Evolutionary conservation across 64 coral and sea anemone genomes (phyloP).

Genomic region (Actinia tenebrosa): DNA sequence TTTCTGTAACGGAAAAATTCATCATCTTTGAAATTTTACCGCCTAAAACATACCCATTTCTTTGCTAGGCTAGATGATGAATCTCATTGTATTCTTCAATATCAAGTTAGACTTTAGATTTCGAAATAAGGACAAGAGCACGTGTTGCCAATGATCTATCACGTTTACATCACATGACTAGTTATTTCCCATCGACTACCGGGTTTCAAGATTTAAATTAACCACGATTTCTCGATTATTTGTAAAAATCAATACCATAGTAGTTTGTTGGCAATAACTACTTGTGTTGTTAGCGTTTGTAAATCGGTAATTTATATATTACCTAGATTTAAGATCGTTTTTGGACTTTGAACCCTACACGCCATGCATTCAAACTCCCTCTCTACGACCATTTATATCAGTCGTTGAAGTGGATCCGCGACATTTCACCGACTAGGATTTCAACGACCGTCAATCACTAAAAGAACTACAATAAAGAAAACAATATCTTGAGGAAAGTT

Average conservation of each 20-base stretch:
- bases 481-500: no score
- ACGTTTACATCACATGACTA: slow-evolving; percentile 2
- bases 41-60: not conserved
- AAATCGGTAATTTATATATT: no score
- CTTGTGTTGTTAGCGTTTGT: not conserved
- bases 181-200: not conserved
- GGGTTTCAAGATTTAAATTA: not conserved
- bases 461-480: no score
- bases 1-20: not conserved
- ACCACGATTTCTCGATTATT: not conserved
- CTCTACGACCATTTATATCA: no score
- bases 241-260: not conserved
- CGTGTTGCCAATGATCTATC: not conserved
- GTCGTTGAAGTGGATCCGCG: no score
- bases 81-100: not conserved
- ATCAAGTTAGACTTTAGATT: not conserved
- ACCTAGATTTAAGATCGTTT: not conserved
- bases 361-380: not conserved
- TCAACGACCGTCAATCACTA: no score
- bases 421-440: no score
- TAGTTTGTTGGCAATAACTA: not conserved
- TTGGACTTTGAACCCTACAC: not conserved
- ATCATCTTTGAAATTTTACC: not conserved
- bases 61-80: not conserved
- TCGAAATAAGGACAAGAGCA: not conserved